Evolutionary conservation across 2,113 vertebrate species (phyloP).

Genomic region (Octodon degus): DNA sequence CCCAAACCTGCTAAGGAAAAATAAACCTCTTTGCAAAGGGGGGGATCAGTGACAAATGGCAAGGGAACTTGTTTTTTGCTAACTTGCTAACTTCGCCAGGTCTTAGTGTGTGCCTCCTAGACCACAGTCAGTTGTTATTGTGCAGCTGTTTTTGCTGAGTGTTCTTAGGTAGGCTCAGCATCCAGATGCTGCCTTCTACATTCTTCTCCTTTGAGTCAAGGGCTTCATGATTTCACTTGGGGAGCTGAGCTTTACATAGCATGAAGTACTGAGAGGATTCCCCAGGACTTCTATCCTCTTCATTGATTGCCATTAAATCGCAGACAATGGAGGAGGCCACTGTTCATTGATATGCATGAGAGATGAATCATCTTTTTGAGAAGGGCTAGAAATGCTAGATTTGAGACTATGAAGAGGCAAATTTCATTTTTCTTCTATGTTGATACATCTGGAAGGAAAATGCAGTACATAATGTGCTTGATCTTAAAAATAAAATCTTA

Average conservation of each 20-base stretch:
- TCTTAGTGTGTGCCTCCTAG: not conserved
- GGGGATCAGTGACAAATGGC: not conserved
- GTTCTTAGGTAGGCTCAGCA: not conserved
- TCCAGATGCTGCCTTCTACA: not conserved
- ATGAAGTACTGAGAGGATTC: not conserved
- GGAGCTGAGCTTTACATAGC: not conserved
- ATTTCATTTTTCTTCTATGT: constrained; percentile 28
- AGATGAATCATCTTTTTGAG: not conserved
- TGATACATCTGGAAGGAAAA: not conserved
- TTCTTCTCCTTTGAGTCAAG: not conserved
- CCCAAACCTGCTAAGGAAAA: not conserved
- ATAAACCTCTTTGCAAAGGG: not conserved
- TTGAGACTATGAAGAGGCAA: not conserved
- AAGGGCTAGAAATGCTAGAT: not conserved
- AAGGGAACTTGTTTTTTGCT: not conserved
- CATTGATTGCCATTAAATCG: not conserved
- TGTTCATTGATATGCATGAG: not conserved
- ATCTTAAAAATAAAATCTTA: constrained; percentile 65
- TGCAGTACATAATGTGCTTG: constrained; percentile 37
- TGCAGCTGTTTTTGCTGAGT: not conserved
- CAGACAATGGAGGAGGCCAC: not conserved
- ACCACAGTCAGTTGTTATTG: not conserved
- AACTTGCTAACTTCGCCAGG: not conserved
- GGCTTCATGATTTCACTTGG: not conserved
- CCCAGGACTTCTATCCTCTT: not conserved